Conservation (phyloP, 2,888 invertebrate genomes). For the Deilephila elpenor region DNA sequence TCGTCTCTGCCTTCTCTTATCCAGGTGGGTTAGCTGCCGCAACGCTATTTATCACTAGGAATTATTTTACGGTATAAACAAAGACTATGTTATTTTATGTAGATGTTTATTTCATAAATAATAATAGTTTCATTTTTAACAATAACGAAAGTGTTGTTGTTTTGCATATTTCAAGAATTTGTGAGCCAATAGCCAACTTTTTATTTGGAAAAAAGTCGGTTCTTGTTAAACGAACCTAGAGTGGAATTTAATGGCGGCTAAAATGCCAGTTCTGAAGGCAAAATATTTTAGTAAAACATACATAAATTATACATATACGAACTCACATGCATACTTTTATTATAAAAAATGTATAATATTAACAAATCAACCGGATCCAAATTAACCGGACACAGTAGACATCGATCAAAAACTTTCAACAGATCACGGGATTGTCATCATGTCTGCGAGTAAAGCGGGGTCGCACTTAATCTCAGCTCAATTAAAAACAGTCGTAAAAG, state of each 20-base stretch:
- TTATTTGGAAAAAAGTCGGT: too few relatives aligned
- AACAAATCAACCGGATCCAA: too few relatives aligned
- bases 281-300: too few relatives aligned
- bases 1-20: background rate
- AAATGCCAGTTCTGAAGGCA: too few relatives aligned
- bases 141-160: too few relatives aligned
- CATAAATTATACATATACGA: too few relatives aligned
- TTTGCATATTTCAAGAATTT: too few relatives aligned
- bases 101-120: background rate
- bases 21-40: background rate
- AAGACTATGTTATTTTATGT: background rate
- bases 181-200: too few relatives aligned
- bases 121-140: too few relatives aligned
- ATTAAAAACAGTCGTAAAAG: conserved; percentile 2
- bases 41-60: conserved; percentile 4
- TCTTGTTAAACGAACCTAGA: too few relatives aligned
- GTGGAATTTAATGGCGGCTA: too few relatives aligned
- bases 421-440: conserved; percentile 3
- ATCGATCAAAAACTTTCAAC: conserved; percentile 1
- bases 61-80: conserved; percentile 1
- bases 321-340: background rate
- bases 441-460: background rate
- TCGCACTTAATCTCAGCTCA: background rate
- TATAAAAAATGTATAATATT: background rate
- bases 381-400: background rate